Conservation (phyloP, 2,888 invertebrate species). For the Poecilobothrus nobilitatus region DNA sequence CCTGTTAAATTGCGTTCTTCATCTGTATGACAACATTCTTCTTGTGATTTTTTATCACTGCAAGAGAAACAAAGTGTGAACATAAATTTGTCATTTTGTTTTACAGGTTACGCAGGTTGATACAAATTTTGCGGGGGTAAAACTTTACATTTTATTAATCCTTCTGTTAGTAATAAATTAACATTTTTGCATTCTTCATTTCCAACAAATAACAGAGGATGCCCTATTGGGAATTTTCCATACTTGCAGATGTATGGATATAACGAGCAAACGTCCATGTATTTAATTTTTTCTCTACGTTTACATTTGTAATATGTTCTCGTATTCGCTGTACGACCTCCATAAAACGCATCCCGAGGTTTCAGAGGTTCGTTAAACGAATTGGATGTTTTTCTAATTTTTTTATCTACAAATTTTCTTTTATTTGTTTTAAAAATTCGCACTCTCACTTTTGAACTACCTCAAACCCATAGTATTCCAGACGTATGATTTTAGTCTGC, state of each 20-base stretch:
- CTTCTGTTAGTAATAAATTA: neutral
- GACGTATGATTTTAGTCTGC: no score
- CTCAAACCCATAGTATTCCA: no score
- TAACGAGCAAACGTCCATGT: constrained; percentile 26
- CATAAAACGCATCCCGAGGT: constrained; percentile 27
- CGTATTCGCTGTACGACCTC: constrained; percentile 30
- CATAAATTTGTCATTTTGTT: constrained; percentile 26
- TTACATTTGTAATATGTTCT: constrained; percentile 25
- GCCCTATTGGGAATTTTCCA: constrained; percentile 19
- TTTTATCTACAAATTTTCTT: no score
- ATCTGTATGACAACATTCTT: constrained; percentile 22
- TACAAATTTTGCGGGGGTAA: constrained; percentile 23
- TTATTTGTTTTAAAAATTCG: no score
- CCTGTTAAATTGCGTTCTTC: constrained; percentile 20
- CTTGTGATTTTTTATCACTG: constrained; percentile 16
- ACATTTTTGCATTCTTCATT: neutral
- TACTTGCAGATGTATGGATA: constrained; percentile 31
- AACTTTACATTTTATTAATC: constrained; percentile 14
- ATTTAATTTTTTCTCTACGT: constrained; percentile 26
- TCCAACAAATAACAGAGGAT: constrained; percentile 10
- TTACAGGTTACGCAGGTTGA: constrained; percentile 29
- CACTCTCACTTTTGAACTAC: no score
- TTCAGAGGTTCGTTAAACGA: no score
- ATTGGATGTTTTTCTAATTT: no score
- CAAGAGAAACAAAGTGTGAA: constrained; percentile 27